Base-by-base conservation (phyloP, 2,113 vertebrate species). In the Rousettus leschenaultii region DNA sequence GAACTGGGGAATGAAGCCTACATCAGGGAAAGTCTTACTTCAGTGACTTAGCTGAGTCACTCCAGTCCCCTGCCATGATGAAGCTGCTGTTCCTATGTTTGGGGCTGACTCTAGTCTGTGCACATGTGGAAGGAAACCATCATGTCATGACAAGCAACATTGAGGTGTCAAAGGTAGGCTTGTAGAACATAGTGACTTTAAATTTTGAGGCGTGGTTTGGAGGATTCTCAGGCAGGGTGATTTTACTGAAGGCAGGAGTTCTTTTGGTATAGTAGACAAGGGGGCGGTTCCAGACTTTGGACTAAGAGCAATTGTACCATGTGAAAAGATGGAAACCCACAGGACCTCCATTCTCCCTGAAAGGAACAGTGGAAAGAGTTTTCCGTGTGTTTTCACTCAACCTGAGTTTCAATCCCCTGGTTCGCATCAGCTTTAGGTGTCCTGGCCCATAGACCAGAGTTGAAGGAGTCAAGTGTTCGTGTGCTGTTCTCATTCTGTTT, bases 51-150 rank as follows among this genome's bases (percentile, higher is more conserved):
- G n/a, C n/a, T n/a, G n/a, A 89, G 9, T 28, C 15, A 3, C 16
- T 14, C 0, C 22, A 0, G 4, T 38, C 8, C 12, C 1, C 48
- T 21, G 3, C 75, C 82, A 40, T 68, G 11, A 97, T 96, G 97
- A 96, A 63, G 48, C 35, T 97, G 85, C n/a, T 82, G 30, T 53
- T 91, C 26, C 51, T 97, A 45, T 86, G 74, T 77, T 33, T 95
- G 89, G 94, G 63, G 1, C 65, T 97, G 74, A 84, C 9, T 2
- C 78, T 96, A 1, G 26, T 86, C 79, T 83, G 43, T 55, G 79
- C 79, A 26, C 28, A 59, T 0, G 0, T 6, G 30, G 38, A 43
- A 82, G n/a, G n/a, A n/a, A n/a, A n/a, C n/a, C n/a, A n/a, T n/a
- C n/a, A n/a, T n/a, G 77, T 13, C 3, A 35, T 19, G 30, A 28